Base-by-base conservation (phyloP, 1,140 invertebrate genomes). In the Brachystomella parvula region DNA sequence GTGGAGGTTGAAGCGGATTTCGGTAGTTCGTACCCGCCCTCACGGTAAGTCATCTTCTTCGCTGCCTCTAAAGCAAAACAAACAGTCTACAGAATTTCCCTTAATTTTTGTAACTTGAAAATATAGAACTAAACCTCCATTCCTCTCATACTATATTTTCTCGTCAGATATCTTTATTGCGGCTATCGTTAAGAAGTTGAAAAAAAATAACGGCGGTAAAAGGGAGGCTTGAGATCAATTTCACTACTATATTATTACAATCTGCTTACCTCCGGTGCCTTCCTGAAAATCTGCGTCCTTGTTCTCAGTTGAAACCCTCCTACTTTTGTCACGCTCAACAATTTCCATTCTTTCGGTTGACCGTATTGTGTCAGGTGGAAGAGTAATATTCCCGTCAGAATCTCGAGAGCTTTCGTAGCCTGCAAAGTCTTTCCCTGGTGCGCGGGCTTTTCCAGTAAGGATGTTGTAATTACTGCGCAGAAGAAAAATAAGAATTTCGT, bases 401-500 rank as follows among this genome's bases (percentile, higher is more conserved):
- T 70, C 44, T 44, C 39, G 26, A 47, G 60, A 62, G 35, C 60
- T 62, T 12, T 62, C 60, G 47, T 53, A 66, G 15, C 64, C 59
- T 56, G 61, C 32, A 26, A 57, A 59, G 2, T 29, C 31, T 21
- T 61, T 32, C 31, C 30, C 65, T 31, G 35, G 59, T 33, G 49
- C 61, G 26, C 67, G 60, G 24, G 63, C 35, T 26, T 74, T 74
- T 19, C 73, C 74, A n/a, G 74, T 74, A 21, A 73, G 47, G 69
- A 75, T 75, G 57, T 75, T 71, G 64, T 73, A 74, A 60, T 75
- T 74, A 67, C 75, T 76, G 63, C 0, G 62, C 56, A 67, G 26
- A 61, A 71, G n/a, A 65, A 53, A 31, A 47, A 65, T 19, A 28
- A 57, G 24, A 53, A 53, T 53, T 15, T 53, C 12, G 3, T 17